A percentile compares a stretch with the other conserved stretches of the same genome.
These are phyloP conservation scores for Teleogryllus oceanicus DNA, from an alignment of 2,888 invertebrate genomes.

Conservation along the genomic window DNA sequence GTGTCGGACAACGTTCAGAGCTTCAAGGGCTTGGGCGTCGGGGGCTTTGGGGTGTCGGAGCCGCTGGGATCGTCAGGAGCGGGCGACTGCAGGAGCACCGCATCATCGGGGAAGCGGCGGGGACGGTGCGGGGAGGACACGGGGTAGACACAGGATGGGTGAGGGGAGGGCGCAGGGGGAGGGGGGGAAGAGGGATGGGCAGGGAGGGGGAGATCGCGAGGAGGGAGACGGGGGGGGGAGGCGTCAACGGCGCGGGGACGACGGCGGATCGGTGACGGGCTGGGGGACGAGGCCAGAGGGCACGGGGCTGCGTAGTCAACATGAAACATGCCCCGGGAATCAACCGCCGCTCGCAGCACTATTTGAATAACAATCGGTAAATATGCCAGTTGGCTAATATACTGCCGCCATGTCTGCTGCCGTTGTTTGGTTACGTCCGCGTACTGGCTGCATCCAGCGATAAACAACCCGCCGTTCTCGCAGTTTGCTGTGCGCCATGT, in stretches of 20 bases:
- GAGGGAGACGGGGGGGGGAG: neutral
- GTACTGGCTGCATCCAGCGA: neutral
- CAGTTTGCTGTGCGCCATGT: constrained; percentile 1
- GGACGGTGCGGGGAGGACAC: too few relatives aligned
- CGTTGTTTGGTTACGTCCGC: neutral
- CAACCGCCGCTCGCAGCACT: neutral
- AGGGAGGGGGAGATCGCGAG: neutral
- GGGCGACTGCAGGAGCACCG: too few relatives aligned
- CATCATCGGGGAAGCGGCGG: too few relatives aligned
- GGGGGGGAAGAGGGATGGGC: too few relatives aligned
- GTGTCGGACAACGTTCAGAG: too few relatives aligned
- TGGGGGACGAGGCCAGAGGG: neutral
- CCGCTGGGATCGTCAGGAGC: too few relatives aligned
- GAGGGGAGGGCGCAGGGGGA: too few relatives aligned
- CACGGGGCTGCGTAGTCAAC: neutral
- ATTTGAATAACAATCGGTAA: constrained; percentile 18
- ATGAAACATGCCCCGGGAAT: neutral
- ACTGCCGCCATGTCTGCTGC: constrained; percentile 3
- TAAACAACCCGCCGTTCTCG: neutral
- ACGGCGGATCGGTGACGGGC: too few relatives aligned
- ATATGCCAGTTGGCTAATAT: neutral
- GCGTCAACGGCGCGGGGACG: neutral
- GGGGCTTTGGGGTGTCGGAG: too few relatives aligned
- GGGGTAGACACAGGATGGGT: too few relatives aligned
- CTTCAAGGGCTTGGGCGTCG: too few relatives aligned